phyloP scores from a whole-genome alignment of 2,888 invertebrate genomes.

The Apocheima hispidaria region DNA sequence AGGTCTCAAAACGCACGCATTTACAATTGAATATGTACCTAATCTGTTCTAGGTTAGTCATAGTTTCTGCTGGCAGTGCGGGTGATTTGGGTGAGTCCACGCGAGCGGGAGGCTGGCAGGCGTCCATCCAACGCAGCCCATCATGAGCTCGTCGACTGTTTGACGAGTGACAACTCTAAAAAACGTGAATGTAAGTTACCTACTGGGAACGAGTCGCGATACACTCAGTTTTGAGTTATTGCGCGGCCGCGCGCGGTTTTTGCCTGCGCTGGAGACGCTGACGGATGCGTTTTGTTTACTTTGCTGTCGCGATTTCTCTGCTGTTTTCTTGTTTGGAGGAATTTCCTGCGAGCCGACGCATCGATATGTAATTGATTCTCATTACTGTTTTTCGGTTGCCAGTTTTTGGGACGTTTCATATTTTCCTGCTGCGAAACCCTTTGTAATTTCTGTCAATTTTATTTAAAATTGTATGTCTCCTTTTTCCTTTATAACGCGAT shows the following conservation, averaged over 20 bases:
- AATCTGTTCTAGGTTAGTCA: conserved; percentile 28
- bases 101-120: conserved; percentile 71
- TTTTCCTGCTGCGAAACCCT: conserved; percentile 13
- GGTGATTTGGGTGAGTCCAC: conserved; percentile 47
- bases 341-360: conserved; percentile 31
- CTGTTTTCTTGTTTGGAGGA: conserved; percentile 48
- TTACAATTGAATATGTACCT: conserved; percentile 46
- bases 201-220: conserved; percentile 63
- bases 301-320: conserved; percentile 57
- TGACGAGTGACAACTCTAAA: conserved; percentile 83
- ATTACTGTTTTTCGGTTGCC: conserved; percentile 40
- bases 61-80: conserved; percentile 26
- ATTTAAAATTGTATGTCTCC: neutral
- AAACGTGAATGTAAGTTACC: conserved; percentile 79
- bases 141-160: conserved; percentile 80
- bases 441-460: conserved; percentile 13
- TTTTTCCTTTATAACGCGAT: neutral
- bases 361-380: conserved; percentile 42
- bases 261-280: conserved; percentile 51
- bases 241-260: conserved; percentile 59
- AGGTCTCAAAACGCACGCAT: conserved; percentile 22
- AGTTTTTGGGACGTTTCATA: conserved; percentile 26
- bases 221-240: conserved; percentile 80
- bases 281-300: conserved; percentile 72
- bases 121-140: conserved; percentile 82